Base-by-base conservation (phyloP, 2,113 vertebrate species). In the Bubo bubo region DNA sequence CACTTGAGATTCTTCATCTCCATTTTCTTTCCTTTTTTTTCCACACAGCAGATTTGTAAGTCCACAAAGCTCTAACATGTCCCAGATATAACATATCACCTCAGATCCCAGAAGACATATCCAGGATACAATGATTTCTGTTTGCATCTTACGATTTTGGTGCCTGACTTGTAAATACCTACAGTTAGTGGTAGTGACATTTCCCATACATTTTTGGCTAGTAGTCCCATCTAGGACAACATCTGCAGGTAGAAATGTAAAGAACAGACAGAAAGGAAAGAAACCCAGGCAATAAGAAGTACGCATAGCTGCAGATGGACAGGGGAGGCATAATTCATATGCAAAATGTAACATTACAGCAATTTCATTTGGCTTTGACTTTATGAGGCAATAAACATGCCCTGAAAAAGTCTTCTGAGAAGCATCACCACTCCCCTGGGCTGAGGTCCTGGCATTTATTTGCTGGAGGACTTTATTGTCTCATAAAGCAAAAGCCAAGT, bases 401-500 rank as follows among this genome's bases (percentile, higher is more conserved):
- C 70, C 73, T 88, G 92, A 90, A 97, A 84, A 87, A 96, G 81
- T 97, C 91, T 97, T 95, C 58, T 93, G 94, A 97, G 90, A 89
- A 88, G 79, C 91, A 97, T 75, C 95, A 87, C 70, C 81, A 52
- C 35, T 97, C 97, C 96, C 97, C 64, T 94, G 96, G 90, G 97
- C 90, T 96, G 87, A 93, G 84, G 79, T 56, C 19, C 86, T 97
- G 96, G 95, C 97, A 98, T 98, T 98, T 98, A 97, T 97, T 94
- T 96, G 77, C 84, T 93, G 64, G 89, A 97, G 75, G 91, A 96
- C 83, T 98, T 98, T 97, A 98, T 76, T 95, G 90, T 93, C 88
- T 97, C 96, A 96, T 98, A 98, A 98, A 98, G 92, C 84, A 98
- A 97, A 97, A 95, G 37, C 86, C 85, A 97, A 96, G 87, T 80